phyloP scores from a whole-genome alignment of 1,140 invertebrate species.

The Ceratina japonica region DNA sequence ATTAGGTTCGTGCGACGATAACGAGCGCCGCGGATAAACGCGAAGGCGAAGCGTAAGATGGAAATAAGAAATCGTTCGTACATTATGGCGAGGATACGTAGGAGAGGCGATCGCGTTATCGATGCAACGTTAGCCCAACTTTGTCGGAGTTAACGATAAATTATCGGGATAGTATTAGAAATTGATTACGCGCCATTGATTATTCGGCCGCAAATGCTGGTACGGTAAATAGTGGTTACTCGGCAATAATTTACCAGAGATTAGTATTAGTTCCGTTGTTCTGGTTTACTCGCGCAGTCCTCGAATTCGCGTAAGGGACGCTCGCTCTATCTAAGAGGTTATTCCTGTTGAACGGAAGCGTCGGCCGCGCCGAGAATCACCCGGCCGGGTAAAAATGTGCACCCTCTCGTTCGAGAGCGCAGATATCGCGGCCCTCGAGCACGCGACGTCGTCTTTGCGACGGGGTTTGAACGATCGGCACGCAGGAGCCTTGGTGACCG shows the following conservation, averaged over 20 bases:
- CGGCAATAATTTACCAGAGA: conserved; percentile 58
- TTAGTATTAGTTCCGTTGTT: conserved; percentile 49
- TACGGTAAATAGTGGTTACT: conserved; percentile 50
- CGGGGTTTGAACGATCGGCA: conserved; percentile 55
- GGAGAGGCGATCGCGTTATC: neutral
- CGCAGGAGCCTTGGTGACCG: conserved; percentile 34
- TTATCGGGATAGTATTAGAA: conserved; percentile 54
- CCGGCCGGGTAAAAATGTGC: neutral
- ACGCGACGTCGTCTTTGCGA: conserved; percentile 52
- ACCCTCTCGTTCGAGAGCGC: neutral
- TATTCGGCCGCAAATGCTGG: conserved; percentile 35
- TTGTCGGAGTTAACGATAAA: conserved; percentile 47
- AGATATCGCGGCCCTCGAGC: conserved; percentile 15
- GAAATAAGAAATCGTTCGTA: neutral
- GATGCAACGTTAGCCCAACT: conserved; percentile 44
- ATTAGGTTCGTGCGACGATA: neutral
- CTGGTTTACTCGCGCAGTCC: conserved; percentile 15
- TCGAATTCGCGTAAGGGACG: conserved; percentile 1
- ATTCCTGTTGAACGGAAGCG: conserved; percentile 11
- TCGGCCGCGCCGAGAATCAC: neutral
- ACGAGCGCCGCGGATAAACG: no score
- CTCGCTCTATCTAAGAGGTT: neutral
- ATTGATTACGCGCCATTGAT: conserved; percentile 61
- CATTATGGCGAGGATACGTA: conserved; percentile 23
- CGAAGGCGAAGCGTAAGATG: neutral